Conservation (phyloP, 1,140 invertebrate species). For the Diprion similis region DNA sequence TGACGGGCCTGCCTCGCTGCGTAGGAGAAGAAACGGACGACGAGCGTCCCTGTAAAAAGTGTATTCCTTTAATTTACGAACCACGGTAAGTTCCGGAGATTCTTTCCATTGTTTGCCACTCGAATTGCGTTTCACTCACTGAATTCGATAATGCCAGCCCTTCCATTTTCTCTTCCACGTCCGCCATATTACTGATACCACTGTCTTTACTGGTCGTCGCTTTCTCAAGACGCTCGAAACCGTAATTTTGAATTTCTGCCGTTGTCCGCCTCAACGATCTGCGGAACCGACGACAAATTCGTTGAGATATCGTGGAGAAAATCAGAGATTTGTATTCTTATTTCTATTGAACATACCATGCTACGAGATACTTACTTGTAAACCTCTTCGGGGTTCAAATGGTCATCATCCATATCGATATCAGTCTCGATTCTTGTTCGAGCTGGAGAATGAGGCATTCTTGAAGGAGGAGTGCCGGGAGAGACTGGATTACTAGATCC, state of each 20-base stretch:
- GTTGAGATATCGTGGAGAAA: not conserved
- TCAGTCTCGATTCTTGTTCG: slow-evolving; percentile 46
- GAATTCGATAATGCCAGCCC: slow-evolving; percentile 59
- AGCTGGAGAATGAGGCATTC: slow-evolving; percentile 53
- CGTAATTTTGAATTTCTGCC: slow-evolving; percentile 92
- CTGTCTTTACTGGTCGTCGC: slow-evolving; percentile 88
- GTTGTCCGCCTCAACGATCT: slow-evolving; percentile 87
- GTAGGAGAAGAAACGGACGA: slow-evolving; percentile 61
- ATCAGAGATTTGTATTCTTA: not conserved
- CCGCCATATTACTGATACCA: slow-evolving; percentile 85
- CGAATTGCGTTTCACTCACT: slow-evolving; percentile 31
- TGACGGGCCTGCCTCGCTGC: slow-evolving; percentile 52
- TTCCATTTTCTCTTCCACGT: slow-evolving; percentile 66
- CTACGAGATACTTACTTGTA: slow-evolving; percentile 64
- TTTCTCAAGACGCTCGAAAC: slow-evolving; percentile 75
- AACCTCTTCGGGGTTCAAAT: slow-evolving; percentile 85
- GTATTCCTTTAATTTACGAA: not conserved
- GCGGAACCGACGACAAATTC: not conserved
- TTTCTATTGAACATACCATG: not conserved
- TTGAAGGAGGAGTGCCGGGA: slow-evolving; percentile 59
- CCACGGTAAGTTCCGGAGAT: not conserved
- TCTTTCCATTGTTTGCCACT: too few relatives aligned
- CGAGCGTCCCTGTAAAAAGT: slow-evolving; percentile 51
- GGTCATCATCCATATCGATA: slow-evolving; percentile 66
- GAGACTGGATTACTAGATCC: slow-evolving; percentile 62